Conservation (phyloP, 2,888 invertebrate species). For the Luperina nickerlii region DNA sequence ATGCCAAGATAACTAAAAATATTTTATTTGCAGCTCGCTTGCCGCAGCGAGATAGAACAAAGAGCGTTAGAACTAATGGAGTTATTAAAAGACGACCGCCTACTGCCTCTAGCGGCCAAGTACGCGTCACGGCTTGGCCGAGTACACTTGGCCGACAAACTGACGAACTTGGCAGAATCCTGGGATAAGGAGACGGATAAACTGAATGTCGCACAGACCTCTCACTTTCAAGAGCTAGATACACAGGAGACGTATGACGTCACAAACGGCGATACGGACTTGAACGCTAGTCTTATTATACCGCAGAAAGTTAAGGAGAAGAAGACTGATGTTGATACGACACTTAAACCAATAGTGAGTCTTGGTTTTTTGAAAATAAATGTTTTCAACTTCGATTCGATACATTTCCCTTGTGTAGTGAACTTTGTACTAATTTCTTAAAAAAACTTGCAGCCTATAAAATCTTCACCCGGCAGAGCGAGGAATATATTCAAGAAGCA, state of each 20-base stretch:
- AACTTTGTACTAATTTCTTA: not conserved
- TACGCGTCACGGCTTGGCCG: conserved; percentile 95
- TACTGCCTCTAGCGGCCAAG: conserved; percentile 96
- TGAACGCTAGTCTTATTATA: conserved; percentile 86
- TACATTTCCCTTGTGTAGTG: not conserved
- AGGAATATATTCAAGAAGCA: conserved; percentile 90
- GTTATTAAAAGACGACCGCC: conserved; percentile 93
- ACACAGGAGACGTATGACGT: conserved; percentile 85
- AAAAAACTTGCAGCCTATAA: conserved; percentile 79
- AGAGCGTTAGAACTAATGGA: conserved; percentile 96
- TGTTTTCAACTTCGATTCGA: not conserved
- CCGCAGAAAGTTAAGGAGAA: conserved; percentile 83
- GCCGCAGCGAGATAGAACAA: conserved; percentile 95
- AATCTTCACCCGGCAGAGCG: conserved; percentile 81
- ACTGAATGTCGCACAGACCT: conserved; percentile 78
- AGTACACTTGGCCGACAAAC: conserved; percentile 94
- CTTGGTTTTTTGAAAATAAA: not conserved
- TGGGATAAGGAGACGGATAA: conserved; percentile 82
- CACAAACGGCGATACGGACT: conserved; percentile 77
- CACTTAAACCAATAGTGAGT: conserved; percentile 86
- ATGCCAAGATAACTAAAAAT: not conserved
- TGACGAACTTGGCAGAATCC: conserved; percentile 90
- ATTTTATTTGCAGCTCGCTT: conserved; percentile 92
- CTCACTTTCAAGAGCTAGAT: conserved; percentile 82
- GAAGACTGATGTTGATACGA: conserved; percentile 77